Evolutionary conservation across 2,888 invertebrate genomes (phyloP).

Genomic region (Hirtodrosophila histrioides): DNA sequence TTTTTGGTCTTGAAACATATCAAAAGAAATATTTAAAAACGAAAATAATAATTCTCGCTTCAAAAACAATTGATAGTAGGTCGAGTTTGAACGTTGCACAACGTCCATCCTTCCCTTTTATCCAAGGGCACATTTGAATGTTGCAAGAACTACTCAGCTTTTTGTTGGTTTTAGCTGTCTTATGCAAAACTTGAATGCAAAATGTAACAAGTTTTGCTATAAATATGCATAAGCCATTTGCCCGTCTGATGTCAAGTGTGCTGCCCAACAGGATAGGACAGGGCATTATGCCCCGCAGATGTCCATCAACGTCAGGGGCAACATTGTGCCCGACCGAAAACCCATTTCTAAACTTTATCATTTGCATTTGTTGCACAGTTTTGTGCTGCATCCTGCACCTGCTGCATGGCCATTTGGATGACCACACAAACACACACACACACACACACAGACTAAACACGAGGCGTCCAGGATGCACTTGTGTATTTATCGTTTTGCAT

Average conservation of each 20-base stretch:
- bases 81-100: conserved; percentile 1
- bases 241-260: conserved; percentile 32
- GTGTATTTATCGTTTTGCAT: conserved; percentile 75
- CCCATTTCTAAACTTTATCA: conserved; percentile 21
- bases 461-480: conserved; percentile 41
- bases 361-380: conserved; percentile 46
- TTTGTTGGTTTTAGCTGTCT: conserved; percentile 43
- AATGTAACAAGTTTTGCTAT: conserved; percentile 60
- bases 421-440: conserved; percentile 13
- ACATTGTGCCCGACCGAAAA: conserved; percentile 5
- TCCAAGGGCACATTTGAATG: background rate
- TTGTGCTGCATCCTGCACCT: conserved; percentile 32
- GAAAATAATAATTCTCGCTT: conserved; percentile 15
- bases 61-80: conserved; percentile 47
- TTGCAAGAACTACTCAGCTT: conserved; percentile 36
- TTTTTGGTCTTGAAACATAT: too few relatives aligned
- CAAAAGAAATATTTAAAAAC: too few relatives aligned
- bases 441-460: conserved; percentile 1
- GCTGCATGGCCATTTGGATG: conserved; percentile 51
- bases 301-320: conserved; percentile 63
- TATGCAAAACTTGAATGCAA: conserved; percentile 43
- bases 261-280: conserved; percentile 37
- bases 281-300: conserved; percentile 55
- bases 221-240: conserved; percentile 68
- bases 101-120: background rate